phyloP scores from a whole-genome alignment of 2,888 invertebrate genomes.

The Hypomecis punctinalis region DNA sequence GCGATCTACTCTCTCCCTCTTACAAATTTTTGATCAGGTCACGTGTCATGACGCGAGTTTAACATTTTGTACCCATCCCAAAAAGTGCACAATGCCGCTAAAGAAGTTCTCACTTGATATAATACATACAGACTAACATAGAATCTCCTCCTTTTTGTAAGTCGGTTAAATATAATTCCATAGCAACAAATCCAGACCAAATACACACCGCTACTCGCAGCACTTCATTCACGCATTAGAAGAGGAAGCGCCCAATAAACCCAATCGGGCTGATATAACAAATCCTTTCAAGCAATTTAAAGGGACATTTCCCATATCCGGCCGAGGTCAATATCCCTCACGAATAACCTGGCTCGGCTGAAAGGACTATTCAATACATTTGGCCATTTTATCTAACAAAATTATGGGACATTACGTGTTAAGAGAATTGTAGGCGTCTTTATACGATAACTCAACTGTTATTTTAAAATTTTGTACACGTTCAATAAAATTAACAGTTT shows the following conservation, averaged over 20 bases:
- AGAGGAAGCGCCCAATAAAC: constrained; percentile 69
- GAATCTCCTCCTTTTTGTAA: too few species aligned
- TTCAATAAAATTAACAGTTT: too few species aligned
- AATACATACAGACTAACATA: too few species aligned
- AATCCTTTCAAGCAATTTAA: constrained; percentile 73
- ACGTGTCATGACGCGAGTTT: too few species aligned
- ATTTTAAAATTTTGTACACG: too few species aligned
- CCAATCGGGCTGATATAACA: constrained; percentile 62
- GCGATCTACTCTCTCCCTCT: too few species aligned
- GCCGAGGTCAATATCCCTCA: constrained; percentile 71
- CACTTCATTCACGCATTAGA: constrained; percentile 14
- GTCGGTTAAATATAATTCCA: neutral
- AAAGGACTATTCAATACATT: constrained; percentile 80
- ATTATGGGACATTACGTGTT: constrained; percentile 82
- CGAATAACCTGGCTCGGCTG: constrained; percentile 73
- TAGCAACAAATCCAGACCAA: constrained; percentile 3
- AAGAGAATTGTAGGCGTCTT: constrained; percentile 39
- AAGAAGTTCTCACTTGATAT: too few species aligned
- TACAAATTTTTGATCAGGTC: too few species aligned
- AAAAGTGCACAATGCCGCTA: too few species aligned
- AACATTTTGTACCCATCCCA: too few species aligned
- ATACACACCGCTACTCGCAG: constrained; percentile 7
- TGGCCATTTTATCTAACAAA: constrained; percentile 79
- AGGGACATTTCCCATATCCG: constrained; percentile 80
- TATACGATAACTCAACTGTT: too few species aligned